These are phyloP conservation scores for Lepidocyrtinus sp. DNA, from an alignment of 2,888 invertebrate species.

Conservation along the genomic window DNA sequence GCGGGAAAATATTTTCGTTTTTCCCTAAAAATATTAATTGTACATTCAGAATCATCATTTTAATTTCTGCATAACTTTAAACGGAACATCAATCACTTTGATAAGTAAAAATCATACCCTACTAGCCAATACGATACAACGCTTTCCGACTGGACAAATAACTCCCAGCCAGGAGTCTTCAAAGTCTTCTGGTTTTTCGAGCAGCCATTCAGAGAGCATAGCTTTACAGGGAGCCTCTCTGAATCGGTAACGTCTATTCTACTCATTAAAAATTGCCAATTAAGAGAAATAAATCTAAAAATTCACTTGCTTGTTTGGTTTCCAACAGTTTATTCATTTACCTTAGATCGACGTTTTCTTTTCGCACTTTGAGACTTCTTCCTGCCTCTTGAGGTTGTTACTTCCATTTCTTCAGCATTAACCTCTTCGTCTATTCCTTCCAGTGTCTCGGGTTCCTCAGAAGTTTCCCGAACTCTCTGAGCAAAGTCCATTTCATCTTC, in stretches of 20 bases:
- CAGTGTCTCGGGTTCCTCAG: conserved; percentile 9
- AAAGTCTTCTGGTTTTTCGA: conserved; percentile 86
- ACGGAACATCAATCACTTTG: too few relatives aligned
- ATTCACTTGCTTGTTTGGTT: not conserved
- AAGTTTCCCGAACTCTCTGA: conserved; percentile 24
- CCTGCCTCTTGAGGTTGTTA: not conserved
- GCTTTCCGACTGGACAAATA: conserved; percentile 87
- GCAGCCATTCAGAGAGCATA: conserved; percentile 95
- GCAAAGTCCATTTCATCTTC: conserved; percentile 72
- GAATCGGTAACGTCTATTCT: conserved; percentile 12
- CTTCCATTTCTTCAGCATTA: conserved; percentile 62
- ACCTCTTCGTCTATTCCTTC: conserved; percentile 36
- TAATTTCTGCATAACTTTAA: conserved; percentile 5
- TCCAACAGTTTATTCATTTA: not conserved
- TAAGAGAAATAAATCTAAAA: too few relatives aligned
- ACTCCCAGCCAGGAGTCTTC: conserved; percentile 81
- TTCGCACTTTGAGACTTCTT: not conserved
- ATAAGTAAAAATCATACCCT: conserved; percentile 73
- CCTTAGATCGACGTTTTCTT: not conserved
- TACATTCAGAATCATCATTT: conserved; percentile 30
- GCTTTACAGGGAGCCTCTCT: conserved; percentile 75
- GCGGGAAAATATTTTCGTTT: conserved; percentile 81
- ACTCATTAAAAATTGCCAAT: conserved; percentile 14
- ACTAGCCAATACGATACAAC: conserved; percentile 86
- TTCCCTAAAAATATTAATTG: conserved; percentile 75